Evolutionary conservation across 2,113 vertebrate species (phyloP), one percentile per base, ranked within the genome.

Genomic region (Himantopus leucocephalus): DNA sequence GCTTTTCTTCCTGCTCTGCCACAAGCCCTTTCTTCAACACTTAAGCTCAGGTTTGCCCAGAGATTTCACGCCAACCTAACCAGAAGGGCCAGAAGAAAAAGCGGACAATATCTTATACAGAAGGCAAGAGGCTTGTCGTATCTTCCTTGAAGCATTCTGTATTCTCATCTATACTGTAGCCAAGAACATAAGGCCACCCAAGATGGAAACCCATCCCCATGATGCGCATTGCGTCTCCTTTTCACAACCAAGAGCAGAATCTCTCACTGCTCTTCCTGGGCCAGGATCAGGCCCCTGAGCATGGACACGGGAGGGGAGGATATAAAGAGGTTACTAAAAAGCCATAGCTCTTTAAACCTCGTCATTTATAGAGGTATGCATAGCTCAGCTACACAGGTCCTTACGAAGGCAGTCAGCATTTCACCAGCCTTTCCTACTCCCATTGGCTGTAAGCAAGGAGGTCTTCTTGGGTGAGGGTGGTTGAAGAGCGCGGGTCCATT

Each of bases 381-480:
- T 4, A 50, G 8, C 34, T 86, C 1, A 6, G 52, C 21, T 52
- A 48, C 15, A 9, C 22, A 20, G 19, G 18, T n/a, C 66, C 43
- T 47, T 8, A 35, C 0, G 2, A 75, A 88, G 58, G 35, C 45
- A 15, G 11, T 8, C 48, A 45, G 23, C 13, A 6, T 39, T 66
- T 68, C 50, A n/a, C 41, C 79, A 74, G 16, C 29, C 20, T 94
- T 79, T 64, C 48, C 45, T 26, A 6, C 21, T 41, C 5, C 59
- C 12, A 0, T 17, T 27, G 48, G 7, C 39, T 16, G 10, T 4
- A 13, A 58, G 27, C n/a, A 75, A n/a, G 8, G 10, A 79, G 26
- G 12, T 68, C 53, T 82, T 59, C 62, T 48, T 45, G 81, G 53
- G 45, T 4, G 32, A 89, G 30, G 11, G 30, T 14, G 34, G 27